phyloP scores from a whole-genome alignment of 1,140 invertebrate species.

The Aradophagus sp. region DNA sequence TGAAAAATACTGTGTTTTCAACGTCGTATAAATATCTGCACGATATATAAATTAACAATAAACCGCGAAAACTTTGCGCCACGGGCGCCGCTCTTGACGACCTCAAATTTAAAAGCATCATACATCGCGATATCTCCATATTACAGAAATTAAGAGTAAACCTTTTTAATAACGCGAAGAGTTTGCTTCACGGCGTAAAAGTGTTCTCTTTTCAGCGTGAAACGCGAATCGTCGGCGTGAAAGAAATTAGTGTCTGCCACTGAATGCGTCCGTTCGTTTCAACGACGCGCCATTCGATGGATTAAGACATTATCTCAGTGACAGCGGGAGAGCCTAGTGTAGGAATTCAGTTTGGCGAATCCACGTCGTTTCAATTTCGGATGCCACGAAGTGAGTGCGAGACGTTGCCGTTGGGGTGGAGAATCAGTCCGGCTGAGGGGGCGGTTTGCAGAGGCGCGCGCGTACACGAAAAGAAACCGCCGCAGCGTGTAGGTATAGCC shows the following conservation, averaged over 20 bases:
- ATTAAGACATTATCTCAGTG: constrained; percentile 57
- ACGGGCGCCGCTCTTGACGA: no score
- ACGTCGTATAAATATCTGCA: no score
- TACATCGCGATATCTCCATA: constrained; percentile 29
- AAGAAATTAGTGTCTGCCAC: constrained; percentile 56
- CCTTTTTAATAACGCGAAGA: constrained; percentile 48
- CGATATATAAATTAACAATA: no score
- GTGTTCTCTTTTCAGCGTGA: constrained; percentile 49
- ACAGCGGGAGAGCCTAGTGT: constrained; percentile 51
- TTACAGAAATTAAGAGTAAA: constrained; percentile 44
- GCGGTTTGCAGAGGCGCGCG: constrained; percentile 50
- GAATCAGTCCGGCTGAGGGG: constrained; percentile 60
- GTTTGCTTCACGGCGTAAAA: constrained; percentile 50
- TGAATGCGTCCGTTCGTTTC: constrained; percentile 59
- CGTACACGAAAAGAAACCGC: constrained; percentile 61
- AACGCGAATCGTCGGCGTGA: constrained; percentile 52
- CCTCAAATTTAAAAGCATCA: constrained; percentile 37
- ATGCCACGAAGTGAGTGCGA: constrained; percentile 57
- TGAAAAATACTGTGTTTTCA: no score
- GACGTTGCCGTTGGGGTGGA: constrained; percentile 61
- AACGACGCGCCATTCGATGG: constrained; percentile 57
- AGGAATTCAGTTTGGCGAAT: constrained; percentile 57
- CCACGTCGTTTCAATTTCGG: constrained; percentile 67
- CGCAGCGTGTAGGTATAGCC: constrained; percentile 60
- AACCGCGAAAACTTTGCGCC: no score